Conservation (phyloP, 35 echinoderm and acorn worm species). For the Antedon bifida region DNA sequence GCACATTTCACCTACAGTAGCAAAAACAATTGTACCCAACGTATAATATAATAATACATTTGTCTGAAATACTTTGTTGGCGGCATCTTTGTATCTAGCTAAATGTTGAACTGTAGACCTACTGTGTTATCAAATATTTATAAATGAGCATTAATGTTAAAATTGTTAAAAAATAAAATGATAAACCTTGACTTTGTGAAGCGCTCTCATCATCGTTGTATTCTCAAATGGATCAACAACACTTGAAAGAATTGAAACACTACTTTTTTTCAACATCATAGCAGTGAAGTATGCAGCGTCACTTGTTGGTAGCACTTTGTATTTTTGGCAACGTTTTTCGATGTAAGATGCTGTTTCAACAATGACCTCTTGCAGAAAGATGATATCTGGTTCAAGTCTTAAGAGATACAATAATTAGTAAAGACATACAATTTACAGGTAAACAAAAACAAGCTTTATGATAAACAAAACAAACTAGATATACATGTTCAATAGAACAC, state of each 20-base stretch:
- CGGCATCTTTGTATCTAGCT: too few species aligned
- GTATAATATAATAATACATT: too few species aligned
- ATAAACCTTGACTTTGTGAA: neutral
- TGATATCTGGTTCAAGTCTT: constrained; percentile 15
- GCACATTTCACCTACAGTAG: constrained; percentile 24
- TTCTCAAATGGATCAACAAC: neutral
- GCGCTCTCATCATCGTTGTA: neutral
- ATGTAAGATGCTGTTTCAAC: neutral
- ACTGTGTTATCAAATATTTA: neutral
- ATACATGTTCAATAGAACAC: too few species aligned
- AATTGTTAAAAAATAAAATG: neutral
- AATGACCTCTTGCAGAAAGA: constrained; percentile 9
- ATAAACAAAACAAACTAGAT: too few species aligned
- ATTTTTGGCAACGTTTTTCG: neutral
- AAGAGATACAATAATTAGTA: neutral
- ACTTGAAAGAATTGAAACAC: neutral
- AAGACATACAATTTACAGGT: too few species aligned
- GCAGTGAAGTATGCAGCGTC: neutral
- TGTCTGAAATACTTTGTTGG: too few species aligned
- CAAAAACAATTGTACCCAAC: too few species aligned
- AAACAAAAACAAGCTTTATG: too few species aligned
- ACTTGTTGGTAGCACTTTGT: neutral
- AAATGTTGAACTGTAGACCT: too few species aligned
- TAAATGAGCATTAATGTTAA: neutral
- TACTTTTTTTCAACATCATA: constrained; percentile 1